Evolutionary conservation across 2,888 invertebrate species (phyloP).

Genomic region (Eucera pruinosa): DNA sequence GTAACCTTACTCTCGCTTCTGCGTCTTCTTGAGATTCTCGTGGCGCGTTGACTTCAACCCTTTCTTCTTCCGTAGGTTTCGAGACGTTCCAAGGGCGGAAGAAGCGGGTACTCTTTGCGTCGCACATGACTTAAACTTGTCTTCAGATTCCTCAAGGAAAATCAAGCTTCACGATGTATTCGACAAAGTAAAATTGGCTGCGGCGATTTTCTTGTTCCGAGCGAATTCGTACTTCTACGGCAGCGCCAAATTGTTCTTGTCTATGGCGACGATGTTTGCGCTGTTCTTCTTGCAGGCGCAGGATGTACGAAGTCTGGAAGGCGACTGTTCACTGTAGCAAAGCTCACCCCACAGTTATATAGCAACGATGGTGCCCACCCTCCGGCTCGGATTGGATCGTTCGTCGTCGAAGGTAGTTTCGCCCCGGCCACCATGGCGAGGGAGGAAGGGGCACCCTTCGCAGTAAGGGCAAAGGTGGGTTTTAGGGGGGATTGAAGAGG

Average conservation of each 20-base stretch:
- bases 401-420: slow-evolving; percentile 43
- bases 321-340: slow-evolving; percentile 14
- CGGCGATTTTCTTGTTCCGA: no score
- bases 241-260: not conserved
- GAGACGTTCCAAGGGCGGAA: slow-evolving; percentile 76
- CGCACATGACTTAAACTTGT: slow-evolving; percentile 26
- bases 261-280: not conserved
- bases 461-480: slow-evolving; percentile 64
- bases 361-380: slow-evolving; percentile 68
- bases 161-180: no score
- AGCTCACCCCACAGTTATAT: slow-evolving; percentile 60
- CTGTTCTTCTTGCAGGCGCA: not conserved
- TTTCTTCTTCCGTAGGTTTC: not conserved
- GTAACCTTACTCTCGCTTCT: not conserved
- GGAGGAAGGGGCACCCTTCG: slow-evolving; percentile 43
- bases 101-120: slow-evolving; percentile 39
- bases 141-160: no score
- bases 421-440: slow-evolving; percentile 23
- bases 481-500: slow-evolving; percentile 70
- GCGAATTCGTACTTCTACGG: no score
- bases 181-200: no score
- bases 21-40: not conserved
- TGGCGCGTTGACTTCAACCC: no score
- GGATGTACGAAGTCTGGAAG: not conserved
- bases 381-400: slow-evolving; percentile 75